Conservation (phyloP, 2,888 invertebrate genomes). For the Drosophila fungiperda region DNA sequence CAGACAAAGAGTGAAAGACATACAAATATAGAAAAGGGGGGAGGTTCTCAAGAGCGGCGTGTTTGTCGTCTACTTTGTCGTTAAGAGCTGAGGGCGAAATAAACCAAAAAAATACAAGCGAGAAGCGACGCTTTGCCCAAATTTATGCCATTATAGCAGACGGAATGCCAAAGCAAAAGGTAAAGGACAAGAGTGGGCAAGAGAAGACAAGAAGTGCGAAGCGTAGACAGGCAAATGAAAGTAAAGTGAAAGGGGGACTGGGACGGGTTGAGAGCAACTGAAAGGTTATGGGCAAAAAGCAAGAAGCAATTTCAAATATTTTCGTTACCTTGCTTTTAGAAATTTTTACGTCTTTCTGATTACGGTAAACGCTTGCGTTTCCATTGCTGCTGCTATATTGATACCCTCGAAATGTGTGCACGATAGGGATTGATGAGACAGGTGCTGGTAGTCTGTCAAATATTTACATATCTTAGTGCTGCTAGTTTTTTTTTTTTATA, state of each 20-base stretch:
- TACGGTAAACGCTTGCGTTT: conserved; percentile 58
- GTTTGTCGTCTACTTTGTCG: conserved; percentile 48
- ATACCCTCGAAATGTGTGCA: conserved; percentile 25
- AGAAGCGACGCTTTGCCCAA: conserved; percentile 51
- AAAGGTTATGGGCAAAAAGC: conserved; percentile 64
- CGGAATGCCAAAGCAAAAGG: conserved; percentile 68
- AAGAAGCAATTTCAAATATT: conserved; percentile 81
- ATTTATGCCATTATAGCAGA: conserved; percentile 79
- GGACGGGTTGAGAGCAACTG: conserved; percentile 22
- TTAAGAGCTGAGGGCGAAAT: conserved; percentile 45
- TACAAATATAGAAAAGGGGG: background rate
- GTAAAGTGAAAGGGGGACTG: background rate
- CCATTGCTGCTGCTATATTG: conserved; percentile 24
- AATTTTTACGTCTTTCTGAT: conserved; percentile 79
- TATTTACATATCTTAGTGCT: background rate
- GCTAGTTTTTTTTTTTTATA: background rate
- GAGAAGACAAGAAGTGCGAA: background rate
- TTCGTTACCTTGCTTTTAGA: conserved; percentile 75
- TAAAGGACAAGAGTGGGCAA: background rate
- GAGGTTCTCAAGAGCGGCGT: conserved; percentile 45
- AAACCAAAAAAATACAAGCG: conserved; percentile 46
- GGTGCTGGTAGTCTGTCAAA: background rate
- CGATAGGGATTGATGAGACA: background rate
- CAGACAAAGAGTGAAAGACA: no score
- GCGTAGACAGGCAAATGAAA: background rate